phyloP scores from a whole-genome alignment of 1,140 invertebrate species.

The Tetragonula clypearis region DNA sequence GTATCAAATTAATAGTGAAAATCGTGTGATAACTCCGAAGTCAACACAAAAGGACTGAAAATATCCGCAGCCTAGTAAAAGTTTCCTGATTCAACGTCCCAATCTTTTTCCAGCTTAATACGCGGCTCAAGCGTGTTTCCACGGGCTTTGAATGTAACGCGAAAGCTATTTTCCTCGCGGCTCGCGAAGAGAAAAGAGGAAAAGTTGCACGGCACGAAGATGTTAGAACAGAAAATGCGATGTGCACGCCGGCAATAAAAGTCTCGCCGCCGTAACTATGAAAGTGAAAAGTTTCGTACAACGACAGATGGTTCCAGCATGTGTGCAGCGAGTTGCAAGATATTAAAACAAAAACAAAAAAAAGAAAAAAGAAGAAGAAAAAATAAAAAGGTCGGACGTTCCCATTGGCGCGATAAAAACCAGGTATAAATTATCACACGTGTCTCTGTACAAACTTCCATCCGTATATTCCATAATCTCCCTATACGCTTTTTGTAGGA shows the following conservation, averaged over 20 bases:
- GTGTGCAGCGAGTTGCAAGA: constrained; percentile 54
- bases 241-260: constrained; percentile 30
- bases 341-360: constrained; percentile 52
- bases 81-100: neutral
- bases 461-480: neutral
- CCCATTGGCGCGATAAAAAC: constrained; percentile 1
- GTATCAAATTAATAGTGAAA: too few species aligned
- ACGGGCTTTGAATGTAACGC: neutral
- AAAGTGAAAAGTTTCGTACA: constrained; percentile 52
- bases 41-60: neutral
- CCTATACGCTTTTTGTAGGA: too few species aligned
- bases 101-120: neutral
- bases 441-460: neutral
- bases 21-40: neutral
- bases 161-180: neutral
- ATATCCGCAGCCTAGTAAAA: neutral
- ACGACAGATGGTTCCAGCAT: constrained; percentile 58
- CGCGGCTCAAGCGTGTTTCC: neutral
- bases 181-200: neutral
- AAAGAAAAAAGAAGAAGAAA: too few species aligned
- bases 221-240: constrained; percentile 18
- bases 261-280: constrained; percentile 17
- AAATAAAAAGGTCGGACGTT: constrained; percentile 30
- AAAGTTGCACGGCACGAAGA: constrained; percentile 20
- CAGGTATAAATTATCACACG: neutral